Evolutionary conservation across 1,140 invertebrate species (phyloP).

Genomic region (Chionoecetes opilio): DNA sequence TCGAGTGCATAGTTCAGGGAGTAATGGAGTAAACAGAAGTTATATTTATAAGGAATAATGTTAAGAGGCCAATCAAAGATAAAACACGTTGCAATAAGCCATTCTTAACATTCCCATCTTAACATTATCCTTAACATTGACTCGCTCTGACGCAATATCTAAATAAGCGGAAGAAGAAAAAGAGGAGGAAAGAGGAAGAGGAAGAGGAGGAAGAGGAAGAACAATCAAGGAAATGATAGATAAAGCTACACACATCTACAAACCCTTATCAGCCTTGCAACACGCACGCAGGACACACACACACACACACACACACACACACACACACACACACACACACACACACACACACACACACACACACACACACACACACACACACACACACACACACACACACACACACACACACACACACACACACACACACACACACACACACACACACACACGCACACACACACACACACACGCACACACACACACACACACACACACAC

Average conservation of each 20-base stretch:
- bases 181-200: neutral
- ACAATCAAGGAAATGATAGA: no score
- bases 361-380: neutral
- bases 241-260: neutral
- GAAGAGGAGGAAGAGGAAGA: no score
- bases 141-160: neutral
- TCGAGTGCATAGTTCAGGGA: no score
- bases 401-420: neutral
- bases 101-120: neutral
- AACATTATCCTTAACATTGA: neutral
- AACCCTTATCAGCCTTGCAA: neutral
- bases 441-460: neutral
- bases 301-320: neutral
- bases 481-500: conserved; percentile 17
- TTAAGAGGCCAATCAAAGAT: neutral
- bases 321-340: neutral
- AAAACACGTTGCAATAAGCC: neutral
- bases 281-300: neutral
- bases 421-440: neutral
- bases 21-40: no score
- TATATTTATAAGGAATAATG: no score
- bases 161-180: neutral
- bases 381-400: neutral
- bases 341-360: neutral
- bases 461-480: neutral